Conservation (phyloP, 2,797 vertebrate genomes). For the Anabacerthia variegaticeps region DNA sequence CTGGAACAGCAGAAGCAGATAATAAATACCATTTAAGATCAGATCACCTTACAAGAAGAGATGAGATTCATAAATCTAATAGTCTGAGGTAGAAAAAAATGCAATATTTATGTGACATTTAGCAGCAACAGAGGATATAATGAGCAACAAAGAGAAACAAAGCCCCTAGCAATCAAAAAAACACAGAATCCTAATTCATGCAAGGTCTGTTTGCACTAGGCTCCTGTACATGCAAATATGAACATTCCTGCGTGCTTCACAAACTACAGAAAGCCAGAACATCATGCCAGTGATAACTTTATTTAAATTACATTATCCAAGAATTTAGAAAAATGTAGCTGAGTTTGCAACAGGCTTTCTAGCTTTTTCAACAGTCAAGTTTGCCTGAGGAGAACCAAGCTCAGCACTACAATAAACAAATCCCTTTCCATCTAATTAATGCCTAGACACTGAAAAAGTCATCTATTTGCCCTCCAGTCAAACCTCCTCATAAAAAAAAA, state of each 20-base stretch:
- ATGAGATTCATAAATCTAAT: background rate
- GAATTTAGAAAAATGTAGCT: background rate
- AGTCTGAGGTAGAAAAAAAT: background rate
- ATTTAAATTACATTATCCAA: background rate
- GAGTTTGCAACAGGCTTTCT: background rate
- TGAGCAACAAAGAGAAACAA: background rate
- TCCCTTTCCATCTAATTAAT: background rate
- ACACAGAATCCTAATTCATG: background rate
- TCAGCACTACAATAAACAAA: background rate
- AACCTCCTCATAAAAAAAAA: background rate
- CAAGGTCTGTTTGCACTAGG: background rate
- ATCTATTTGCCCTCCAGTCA: background rate
- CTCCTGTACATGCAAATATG: background rate
- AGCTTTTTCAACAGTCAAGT: background rate
- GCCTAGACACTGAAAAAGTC: background rate
- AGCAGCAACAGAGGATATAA: background rate
- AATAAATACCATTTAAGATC: background rate
- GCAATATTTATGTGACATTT: background rate
- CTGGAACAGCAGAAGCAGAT: background rate
- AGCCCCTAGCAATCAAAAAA: background rate
- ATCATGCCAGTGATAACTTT: background rate
- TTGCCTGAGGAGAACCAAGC: background rate
- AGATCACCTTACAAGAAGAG: background rate
- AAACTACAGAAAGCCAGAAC: background rate
- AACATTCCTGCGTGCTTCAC: background rate